Conservation (phyloP, 1,140 invertebrate genomes). For the Homalodisca vitripennis region DNA sequence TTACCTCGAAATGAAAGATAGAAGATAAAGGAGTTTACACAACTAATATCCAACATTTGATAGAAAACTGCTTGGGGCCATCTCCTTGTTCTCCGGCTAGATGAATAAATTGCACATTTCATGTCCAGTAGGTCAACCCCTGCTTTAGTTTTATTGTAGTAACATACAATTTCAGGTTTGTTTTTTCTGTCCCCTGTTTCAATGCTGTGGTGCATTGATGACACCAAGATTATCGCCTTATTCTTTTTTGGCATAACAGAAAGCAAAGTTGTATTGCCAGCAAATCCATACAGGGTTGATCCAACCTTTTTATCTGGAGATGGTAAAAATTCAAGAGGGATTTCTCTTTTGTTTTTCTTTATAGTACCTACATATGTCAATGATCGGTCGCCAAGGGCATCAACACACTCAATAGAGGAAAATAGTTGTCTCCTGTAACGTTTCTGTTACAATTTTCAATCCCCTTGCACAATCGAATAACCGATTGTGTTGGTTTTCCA, state of each 20-base stretch:
- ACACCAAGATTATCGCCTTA: conserved; percentile 42
- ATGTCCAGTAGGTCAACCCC: conserved; percentile 44
- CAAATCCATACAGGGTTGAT: conserved; percentile 35
- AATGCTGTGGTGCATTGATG: conserved; percentile 44
- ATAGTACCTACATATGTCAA: conserved; percentile 49
- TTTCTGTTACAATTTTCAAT: conserved; percentile 44
- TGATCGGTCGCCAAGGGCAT: conserved; percentile 42
- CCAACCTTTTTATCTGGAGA: not conserved
- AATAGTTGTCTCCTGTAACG: conserved; percentile 49
- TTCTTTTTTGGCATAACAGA: conserved; percentile 38
- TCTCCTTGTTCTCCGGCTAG: conserved; percentile 38
- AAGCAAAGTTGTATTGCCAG: conserved; percentile 31
- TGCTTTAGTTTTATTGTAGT: conserved; percentile 43
- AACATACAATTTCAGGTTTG: conserved; percentile 37
- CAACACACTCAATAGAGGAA: conserved; percentile 44
- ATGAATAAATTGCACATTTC: conserved; percentile 41
- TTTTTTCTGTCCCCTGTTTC: conserved; percentile 26
- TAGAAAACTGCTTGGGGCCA: conserved; percentile 45
- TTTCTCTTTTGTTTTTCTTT: conserved; percentile 50
- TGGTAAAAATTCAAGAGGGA: conserved; percentile 42
- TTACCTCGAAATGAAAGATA: not conserved
- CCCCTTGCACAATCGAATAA: conserved; percentile 41
- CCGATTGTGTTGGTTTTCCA: conserved; percentile 39
- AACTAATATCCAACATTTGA: conserved; percentile 36
- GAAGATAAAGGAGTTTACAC: conserved; percentile 34